These are phyloP conservation scores for Enteromius argenteus DNA, from an alignment of 2,797 vertebrate species.

Conservation along the genomic window DNA sequence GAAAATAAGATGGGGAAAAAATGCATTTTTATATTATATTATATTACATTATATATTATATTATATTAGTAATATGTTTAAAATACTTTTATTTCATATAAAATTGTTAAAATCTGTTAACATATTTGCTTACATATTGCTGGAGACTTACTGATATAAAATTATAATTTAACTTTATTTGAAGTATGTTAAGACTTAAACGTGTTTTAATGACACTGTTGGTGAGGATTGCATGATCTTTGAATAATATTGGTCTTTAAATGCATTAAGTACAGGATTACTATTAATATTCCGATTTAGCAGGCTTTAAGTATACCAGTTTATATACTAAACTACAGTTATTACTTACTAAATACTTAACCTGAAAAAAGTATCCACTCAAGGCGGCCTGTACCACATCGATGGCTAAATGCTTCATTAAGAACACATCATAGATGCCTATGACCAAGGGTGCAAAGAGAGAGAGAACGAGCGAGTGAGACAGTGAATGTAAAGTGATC, in stretches of 20 bases:
- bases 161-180: too few relatives aligned
- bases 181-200: background rate
- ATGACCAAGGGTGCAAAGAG: conserved; percentile 60
- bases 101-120: too few relatives aligned
- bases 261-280: background rate
- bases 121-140: too few relatives aligned
- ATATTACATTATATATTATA: background rate
- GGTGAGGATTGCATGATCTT: background rate
- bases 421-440: conserved; percentile 58
- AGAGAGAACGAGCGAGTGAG: conserved; percentile 50
- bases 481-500: conserved; percentile 65
- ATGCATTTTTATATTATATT: background rate
- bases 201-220: background rate
- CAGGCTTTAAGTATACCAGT: background rate
- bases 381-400: conserved; percentile 35
- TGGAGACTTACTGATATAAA: too few relatives aligned
- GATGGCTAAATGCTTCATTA: conserved; percentile 65
- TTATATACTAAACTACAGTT: background rate
- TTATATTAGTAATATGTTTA: background rate
- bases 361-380: conserved; percentile 69
- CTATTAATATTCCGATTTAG: background rate
- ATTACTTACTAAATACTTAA: conserved; percentile 76
- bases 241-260: background rate
- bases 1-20: background rate
- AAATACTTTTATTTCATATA: too few relatives aligned